These are phyloP conservation scores for Saguinus imperator DNA, from an alignment of 2,113 vertebrate genomes.

Conservation along the genomic window DNA sequence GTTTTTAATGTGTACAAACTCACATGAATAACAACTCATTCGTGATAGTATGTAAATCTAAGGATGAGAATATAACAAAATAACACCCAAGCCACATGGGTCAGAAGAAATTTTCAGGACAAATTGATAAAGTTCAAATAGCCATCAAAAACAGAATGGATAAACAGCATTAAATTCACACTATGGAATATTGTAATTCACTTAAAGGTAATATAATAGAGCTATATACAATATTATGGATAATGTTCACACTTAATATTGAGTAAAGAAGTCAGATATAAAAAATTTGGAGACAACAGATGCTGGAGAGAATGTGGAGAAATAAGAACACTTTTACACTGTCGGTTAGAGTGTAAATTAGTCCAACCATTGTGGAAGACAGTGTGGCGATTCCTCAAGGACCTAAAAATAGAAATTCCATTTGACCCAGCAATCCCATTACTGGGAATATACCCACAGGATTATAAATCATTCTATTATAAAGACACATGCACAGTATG, in stretches of 20 bases:
- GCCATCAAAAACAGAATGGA: neutral
- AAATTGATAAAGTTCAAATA: neutral
- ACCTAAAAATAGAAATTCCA: too few relatives aligned
- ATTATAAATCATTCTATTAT: too few relatives aligned
- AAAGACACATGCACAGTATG: too few relatives aligned
- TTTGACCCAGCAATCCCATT: too few relatives aligned
- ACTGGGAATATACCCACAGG: too few relatives aligned
- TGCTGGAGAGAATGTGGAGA: too few relatives aligned
- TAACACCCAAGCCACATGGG: neutral
- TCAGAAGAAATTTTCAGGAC: neutral
- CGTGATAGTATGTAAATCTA: neutral
- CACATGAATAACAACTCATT: neutral
- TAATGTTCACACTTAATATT: neutral
- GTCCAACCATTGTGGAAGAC: too few relatives aligned
- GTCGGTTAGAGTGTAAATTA: too few relatives aligned
- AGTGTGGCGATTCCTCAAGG: too few relatives aligned
- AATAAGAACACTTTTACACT: too few relatives aligned
- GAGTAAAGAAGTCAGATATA: neutral
- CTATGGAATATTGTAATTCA: neutral
- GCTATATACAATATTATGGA: too few relatives aligned
- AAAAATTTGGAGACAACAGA: neutral
- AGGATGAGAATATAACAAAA: neutral
- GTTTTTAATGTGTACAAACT: neutral
- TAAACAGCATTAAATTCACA: neutral
- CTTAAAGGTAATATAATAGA: neutral